phyloP scores from a whole-genome alignment of 2,888 invertebrate species.

The Dione juno region DNA sequence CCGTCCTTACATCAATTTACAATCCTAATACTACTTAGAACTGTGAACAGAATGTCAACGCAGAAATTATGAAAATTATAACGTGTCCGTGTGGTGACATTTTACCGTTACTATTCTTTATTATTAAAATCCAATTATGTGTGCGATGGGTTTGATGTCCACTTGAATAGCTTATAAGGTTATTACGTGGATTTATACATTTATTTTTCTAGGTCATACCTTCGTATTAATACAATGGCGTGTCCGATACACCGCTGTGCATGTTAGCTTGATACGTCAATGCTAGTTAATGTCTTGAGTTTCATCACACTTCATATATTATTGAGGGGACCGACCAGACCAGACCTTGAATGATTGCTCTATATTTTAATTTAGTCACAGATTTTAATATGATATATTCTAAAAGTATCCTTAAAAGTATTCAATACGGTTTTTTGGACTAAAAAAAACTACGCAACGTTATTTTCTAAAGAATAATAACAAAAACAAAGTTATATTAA shows the following conservation, averaged over 20 bases:
- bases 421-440: too few relatives aligned
- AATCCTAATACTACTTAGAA: slow-evolving; percentile 11
- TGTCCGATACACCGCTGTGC: slow-evolving; percentile 19
- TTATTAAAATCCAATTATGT: slow-evolving; percentile 12
- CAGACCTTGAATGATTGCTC: neutral
- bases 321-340: neutral
- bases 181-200: slow-evolving; percentile 20
- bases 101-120: slow-evolving; percentile 28
- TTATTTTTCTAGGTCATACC: slow-evolving; percentile 2
- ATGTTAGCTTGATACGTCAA: slow-evolving; percentile 16
- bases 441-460: too few relatives aligned
- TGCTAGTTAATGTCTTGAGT: slow-evolving; percentile 9
- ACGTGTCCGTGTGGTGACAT: slow-evolving; percentile 34
- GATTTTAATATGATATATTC: slow-evolving; percentile 13
- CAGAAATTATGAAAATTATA: slow-evolving; percentile 35
- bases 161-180: slow-evolving; percentile 32
- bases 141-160: slow-evolving; percentile 14
- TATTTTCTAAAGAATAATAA: too few relatives aligned
- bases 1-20: slow-evolving; percentile 3
- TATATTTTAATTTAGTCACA: neutral
- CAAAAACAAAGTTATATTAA: too few relatives aligned
- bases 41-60: slow-evolving; percentile 23
- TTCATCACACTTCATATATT: slow-evolving; percentile 12
- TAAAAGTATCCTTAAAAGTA: too few relatives aligned
- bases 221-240: slow-evolving; percentile 18